Percentiles rank a stretch among this genome's conserved stretches.
Conservation (phyloP, 1,140 invertebrate genomes). For the Ips nitidus region DNA sequence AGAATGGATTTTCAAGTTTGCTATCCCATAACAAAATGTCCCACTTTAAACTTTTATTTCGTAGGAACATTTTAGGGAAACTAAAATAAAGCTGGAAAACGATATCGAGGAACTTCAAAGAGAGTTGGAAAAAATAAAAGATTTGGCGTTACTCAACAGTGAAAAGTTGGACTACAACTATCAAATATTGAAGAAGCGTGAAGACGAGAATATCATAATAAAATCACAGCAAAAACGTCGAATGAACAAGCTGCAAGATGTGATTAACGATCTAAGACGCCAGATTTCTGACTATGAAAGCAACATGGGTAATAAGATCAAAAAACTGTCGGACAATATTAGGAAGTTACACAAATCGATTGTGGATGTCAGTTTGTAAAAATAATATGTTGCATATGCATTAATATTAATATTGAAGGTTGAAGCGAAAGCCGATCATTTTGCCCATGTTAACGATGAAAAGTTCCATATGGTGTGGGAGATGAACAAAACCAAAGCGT, state of each 20-base stretch:
- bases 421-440: slow-evolving; percentile 67
- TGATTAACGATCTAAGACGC: slow-evolving; percentile 64
- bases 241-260: slow-evolving; percentile 77
- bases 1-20: slow-evolving; percentile 62
- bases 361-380: slow-evolving; percentile 51
- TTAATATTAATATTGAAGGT: slow-evolving; percentile 50
- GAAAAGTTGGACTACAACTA: slow-evolving; percentile 90
- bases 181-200: slow-evolving; percentile 76
- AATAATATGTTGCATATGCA: background rate
- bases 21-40: background rate
- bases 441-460: slow-evolving; percentile 61
- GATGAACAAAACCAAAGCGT: slow-evolving; percentile 66
- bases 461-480: slow-evolving; percentile 61
- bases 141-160: slow-evolving; percentile 69
- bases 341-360: slow-evolving; percentile 65
- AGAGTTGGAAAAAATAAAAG: slow-evolving; percentile 76
- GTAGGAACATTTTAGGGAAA: slow-evolving; percentile 63
- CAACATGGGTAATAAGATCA: slow-evolving; percentile 50
- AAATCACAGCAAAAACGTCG: slow-evolving; percentile 80
- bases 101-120: slow-evolving; percentile 71
- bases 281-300: slow-evolving; percentile 63
- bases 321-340: slow-evolving; percentile 58
- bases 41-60: slow-evolving; percentile 1
- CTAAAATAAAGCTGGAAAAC: slow-evolving; percentile 69
- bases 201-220: slow-evolving; percentile 83